These are phyloP conservation scores for Sarcophilus harrisii DNA, from an alignment of 2,797 vertebrate species.

Conservation along the genomic window DNA sequence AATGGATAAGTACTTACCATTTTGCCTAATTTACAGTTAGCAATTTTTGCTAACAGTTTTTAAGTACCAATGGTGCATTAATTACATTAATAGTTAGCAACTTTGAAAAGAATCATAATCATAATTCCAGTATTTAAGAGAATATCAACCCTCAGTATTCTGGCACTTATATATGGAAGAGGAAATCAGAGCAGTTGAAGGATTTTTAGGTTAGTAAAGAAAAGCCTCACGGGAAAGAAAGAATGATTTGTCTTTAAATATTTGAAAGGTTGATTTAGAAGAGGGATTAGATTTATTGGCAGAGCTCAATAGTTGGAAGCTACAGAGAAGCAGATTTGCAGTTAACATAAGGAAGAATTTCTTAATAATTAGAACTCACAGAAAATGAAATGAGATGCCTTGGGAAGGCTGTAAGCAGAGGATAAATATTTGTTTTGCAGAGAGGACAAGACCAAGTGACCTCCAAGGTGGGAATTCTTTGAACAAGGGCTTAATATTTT, in stretches of 20 bases:
- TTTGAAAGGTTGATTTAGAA: not conserved
- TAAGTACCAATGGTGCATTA: not conserved
- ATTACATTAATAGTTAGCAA: not conserved
- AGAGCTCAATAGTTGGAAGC: not conserved
- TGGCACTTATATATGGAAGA: not conserved
- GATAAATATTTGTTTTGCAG: not conserved
- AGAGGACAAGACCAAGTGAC: not conserved
- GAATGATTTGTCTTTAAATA: not conserved
- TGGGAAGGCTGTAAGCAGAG: not conserved
- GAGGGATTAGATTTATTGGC: not conserved
- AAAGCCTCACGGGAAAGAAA: not conserved
- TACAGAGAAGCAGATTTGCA: not conserved
- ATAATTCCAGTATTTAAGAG: not conserved
- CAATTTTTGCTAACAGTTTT: not conserved
- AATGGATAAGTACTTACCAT: constrained; percentile 16
- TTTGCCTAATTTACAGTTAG: constrained; percentile 37
- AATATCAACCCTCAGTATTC: not conserved
- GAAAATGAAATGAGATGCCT: constrained; percentile 4
- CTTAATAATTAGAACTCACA: constrained; percentile 3
- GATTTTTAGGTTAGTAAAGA: not conserved
- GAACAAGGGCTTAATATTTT: not conserved
- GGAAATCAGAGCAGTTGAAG: not conserved
- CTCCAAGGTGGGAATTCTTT: not conserved
- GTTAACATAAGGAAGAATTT: not conserved
- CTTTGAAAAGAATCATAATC: not conserved